Evolutionary conservation across 2,797 vertebrate genomes (phyloP), one percentile per base, ranked within the genome.

Genomic region (Megaceryle alcyon): DNA sequence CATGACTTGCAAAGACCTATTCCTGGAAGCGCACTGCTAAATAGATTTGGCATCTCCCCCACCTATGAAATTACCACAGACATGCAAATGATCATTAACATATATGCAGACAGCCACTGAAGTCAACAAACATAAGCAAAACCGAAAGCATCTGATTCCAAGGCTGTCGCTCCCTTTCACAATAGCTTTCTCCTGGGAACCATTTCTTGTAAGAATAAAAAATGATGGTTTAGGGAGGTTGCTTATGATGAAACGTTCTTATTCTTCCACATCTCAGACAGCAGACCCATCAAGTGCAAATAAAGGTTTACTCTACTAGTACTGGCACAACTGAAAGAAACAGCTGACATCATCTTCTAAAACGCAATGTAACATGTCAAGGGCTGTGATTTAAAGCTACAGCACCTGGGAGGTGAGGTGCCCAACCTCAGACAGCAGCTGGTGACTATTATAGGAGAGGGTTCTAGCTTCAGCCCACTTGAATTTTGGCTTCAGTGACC

Each of bases 131-230:
- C 11, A 54, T 57, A 91, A 81, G 51, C 37, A 80, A 79, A 80
- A 92, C 26, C 5, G 28, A 49, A 46, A 54, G 15, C n/a, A 44
- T 46, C 63, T 16, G 17, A 70, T 83, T 98, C 97, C 97, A 94
- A 92, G 94, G 91, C 70, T 96, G 69, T 93, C 82, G 91, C 95
- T 97, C 95, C 96, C 31, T 97, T 98, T 97, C 97, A 96, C 94
- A 68, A 93, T 95, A 91, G 93, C 95, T 96, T 93, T 94, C 92
- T 97, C 81, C 95, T 97, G 96, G 90, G 97, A 97, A 97, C 95
- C 92, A 95, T 89, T 97, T 97, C 93, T 94, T 97, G 96, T 94
- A 95, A 93, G 91, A 96, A 87, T 70, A 53, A 92, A 96, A 97
- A 90, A 90, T 14, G 39, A 82, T 7, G 20, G 9, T 84, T 92